Evolutionary conservation across 2,888 invertebrate species (phyloP).

Genomic region (Cheilosia variabilis): DNA sequence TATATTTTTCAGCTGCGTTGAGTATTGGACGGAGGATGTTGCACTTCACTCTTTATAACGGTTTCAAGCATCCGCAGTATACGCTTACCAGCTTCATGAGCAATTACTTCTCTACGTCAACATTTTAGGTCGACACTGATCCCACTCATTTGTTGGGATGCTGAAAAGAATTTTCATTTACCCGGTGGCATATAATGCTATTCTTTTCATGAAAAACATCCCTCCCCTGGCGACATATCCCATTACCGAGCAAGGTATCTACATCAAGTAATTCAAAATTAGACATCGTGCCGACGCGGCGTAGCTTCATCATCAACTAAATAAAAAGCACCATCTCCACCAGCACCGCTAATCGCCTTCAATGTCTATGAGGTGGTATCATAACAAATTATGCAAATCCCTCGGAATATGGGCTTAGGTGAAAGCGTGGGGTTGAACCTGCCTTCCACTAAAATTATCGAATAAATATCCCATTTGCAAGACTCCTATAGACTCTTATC

Average conservation of each 20-base stretch:
- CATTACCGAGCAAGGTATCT: conserved; percentile 54
- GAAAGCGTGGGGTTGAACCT: conserved; percentile 54
- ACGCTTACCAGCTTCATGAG: conserved; percentile 55
- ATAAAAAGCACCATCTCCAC: conserved; percentile 44
- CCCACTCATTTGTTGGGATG: conserved; percentile 49
- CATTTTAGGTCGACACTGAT: conserved; percentile 68
- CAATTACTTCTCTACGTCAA: conserved; percentile 66
- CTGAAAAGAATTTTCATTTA: conserved; percentile 57
- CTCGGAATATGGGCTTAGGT: conserved; percentile 64
- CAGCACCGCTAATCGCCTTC: conserved; percentile 65
- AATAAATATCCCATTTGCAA: conserved; percentile 75
- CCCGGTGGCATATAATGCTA: conserved; percentile 49
- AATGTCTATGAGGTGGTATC: conserved; percentile 71
- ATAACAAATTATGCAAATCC: conserved; percentile 76
- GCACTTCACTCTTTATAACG: conserved; percentile 20
- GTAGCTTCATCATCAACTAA: conserved; percentile 70
- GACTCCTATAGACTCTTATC: conserved; percentile 74
- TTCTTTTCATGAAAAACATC: conserved; percentile 49
- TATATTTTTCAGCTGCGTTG: not conserved
- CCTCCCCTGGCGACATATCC: conserved; percentile 55
- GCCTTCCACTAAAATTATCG: conserved; percentile 74
- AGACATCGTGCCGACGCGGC: conserved; percentile 44
- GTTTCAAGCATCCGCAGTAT: conserved; percentile 14
- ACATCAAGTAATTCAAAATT: conserved; percentile 65
- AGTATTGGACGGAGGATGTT: not conserved